A percentile compares a stretch with the other conserved stretches of the same genome.
Evolutionary conservation across 2,888 invertebrate species (phyloP).

Genomic region (Caenorhabditis sinica): DNA sequence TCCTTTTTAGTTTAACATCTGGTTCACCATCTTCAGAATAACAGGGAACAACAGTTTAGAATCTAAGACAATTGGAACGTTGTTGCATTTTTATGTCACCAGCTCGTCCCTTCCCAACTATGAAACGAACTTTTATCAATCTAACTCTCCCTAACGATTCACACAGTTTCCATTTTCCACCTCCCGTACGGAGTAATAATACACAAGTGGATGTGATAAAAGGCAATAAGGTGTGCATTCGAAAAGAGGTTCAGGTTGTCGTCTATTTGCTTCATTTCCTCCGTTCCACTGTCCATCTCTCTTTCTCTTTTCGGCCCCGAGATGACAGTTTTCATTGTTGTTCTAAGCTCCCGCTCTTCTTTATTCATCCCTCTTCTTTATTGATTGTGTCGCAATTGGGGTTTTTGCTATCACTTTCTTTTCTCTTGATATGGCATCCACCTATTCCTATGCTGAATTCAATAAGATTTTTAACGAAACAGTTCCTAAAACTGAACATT

Average conservation of each 20-base stretch:
- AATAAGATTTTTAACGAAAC: conserved; percentile 63
- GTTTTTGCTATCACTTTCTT: conserved; percentile 18
- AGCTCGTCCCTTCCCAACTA: neutral
- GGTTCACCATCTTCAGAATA: too few relatives aligned
- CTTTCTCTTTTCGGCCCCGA: conserved; percentile 37
- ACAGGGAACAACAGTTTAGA: too few relatives aligned
- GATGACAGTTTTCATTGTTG: conserved; percentile 62
- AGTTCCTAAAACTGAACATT: conserved; percentile 47
- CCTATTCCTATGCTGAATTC: conserved; percentile 66
- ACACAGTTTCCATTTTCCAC: neutral
- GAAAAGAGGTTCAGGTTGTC: conserved; percentile 44
- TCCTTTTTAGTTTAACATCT: too few relatives aligned
- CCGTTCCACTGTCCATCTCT: conserved; percentile 16
- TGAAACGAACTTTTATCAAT: neutral
- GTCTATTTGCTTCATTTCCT: conserved; percentile 52
- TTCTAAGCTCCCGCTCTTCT: conserved; percentile 61
- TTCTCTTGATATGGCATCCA: conserved; percentile 41
- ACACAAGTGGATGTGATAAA: conserved; percentile 58
- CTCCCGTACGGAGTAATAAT: conserved; percentile 25
- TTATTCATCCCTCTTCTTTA: conserved; percentile 46
- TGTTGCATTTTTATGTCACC: too few relatives aligned
- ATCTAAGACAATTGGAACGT: too few relatives aligned
- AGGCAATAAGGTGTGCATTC: conserved; percentile 55
- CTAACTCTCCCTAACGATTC: neutral
- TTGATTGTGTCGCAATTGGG: conserved; percentile 36